These are phyloP conservation scores for Caloenas nicobarica DNA, from an alignment of 2,113 vertebrate species.

Conservation along the genomic window DNA sequence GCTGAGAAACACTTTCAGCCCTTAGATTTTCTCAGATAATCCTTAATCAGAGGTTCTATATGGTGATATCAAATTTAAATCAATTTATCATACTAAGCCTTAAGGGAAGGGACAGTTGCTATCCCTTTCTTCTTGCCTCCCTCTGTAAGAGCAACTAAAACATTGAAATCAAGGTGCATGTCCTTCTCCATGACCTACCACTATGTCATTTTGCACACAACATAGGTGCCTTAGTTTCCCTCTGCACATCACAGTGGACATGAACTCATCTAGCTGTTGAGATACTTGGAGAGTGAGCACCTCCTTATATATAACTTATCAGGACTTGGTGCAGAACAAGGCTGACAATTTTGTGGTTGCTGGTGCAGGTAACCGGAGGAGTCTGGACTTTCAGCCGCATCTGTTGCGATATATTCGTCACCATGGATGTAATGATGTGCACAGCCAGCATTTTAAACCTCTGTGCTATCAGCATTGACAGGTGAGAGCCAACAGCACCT, in stretches of 20 bases:
- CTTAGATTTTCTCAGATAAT: constrained; percentile 27
- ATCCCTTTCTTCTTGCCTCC: not conserved
- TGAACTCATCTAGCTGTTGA: not conserved
- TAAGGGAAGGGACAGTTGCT: not conserved
- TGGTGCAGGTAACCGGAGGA: constrained; percentile 80
- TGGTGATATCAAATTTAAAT: not conserved
- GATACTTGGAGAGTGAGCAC: not conserved
- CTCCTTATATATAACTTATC: not conserved
- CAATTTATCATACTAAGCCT: not conserved
- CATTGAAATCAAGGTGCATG: not conserved
- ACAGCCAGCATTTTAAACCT: constrained; percentile 97
- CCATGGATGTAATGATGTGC: constrained; percentile 97
- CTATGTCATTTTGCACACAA: not conserved
- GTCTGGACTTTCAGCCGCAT: constrained; percentile 91
- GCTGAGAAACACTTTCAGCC: not conserved
- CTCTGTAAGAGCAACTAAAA: not conserved
- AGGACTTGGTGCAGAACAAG: not conserved
- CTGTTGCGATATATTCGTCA: constrained; percentile 92
- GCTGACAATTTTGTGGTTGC: constrained; percentile 52
- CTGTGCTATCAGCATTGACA: constrained; percentile 97
- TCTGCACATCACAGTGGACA: not conserved
- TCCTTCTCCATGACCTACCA: not conserved
- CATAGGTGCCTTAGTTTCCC: not conserved
- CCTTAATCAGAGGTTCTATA: constrained; percentile 10
- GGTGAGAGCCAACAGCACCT: constrained; percentile 74